Conservation (phyloP, 2,113 vertebrate genomes). For the Dunckerocampus dactyliophorus region DNA sequence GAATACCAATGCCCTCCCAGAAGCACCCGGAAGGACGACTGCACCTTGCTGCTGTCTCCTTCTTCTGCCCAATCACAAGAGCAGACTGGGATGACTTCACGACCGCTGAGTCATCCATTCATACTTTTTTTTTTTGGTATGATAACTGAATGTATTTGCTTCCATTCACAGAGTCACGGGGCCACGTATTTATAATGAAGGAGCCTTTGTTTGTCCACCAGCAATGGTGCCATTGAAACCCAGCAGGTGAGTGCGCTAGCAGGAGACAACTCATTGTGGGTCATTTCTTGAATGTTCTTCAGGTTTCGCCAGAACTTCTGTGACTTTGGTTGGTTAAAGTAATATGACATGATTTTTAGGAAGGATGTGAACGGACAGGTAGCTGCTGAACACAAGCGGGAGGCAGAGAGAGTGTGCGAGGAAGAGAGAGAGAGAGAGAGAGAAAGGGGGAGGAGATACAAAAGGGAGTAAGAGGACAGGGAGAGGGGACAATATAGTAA, state of each 20-base stretch:
- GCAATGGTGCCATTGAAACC: constrained; percentile 45
- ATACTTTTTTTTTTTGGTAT: constrained; percentile 46
- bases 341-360: constrained; percentile 67
- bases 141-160: constrained; percentile 47
- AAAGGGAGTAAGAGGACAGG: constrained; percentile 59
- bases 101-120: constrained; percentile 69
- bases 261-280: constrained; percentile 28
- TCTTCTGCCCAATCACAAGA: constrained; percentile 65
- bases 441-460: constrained; percentile 64
- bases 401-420: constrained; percentile 30
- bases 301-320: constrained; percentile 25
- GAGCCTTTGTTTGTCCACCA: constrained; percentile 15
- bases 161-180: constrained; percentile 46
- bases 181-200: constrained; percentile 58
- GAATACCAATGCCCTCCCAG: constrained; percentile 70
- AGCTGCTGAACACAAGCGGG: constrained; percentile 53
- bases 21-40: constrained; percentile 62
- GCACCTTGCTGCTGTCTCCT: constrained; percentile 61
- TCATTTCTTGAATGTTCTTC: constrained; percentile 27
- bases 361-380: constrained; percentile 67
- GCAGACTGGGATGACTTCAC: constrained; percentile 61
- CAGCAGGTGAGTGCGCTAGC: constrained; percentile 58
- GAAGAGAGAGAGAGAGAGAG: constrained; percentile 46
- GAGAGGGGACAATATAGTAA: constrained; percentile 58
- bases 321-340: neutral